Evolutionary conservation across 64 coral and sea anemone genomes (phyloP).

Genomic region (Pocillopora verrucosa): DNA sequence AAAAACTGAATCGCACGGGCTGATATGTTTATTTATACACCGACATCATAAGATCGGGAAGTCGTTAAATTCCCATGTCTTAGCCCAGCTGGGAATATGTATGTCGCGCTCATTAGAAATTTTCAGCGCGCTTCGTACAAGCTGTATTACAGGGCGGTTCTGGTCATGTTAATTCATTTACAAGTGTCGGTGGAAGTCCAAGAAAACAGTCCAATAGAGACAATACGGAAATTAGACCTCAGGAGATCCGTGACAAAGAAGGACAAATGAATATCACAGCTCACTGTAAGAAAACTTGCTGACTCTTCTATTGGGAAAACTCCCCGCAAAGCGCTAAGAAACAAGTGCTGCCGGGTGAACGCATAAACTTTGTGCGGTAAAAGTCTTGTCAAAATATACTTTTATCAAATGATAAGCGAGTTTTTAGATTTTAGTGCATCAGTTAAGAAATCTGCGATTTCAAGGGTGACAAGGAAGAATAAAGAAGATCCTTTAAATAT

Average conservation of each 20-base stretch:
- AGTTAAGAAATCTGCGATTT: no score
- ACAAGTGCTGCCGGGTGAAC: neutral
- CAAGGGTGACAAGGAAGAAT: no score
- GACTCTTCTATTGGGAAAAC: neutral
- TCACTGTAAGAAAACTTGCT: neutral
- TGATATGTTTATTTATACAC: neutral
- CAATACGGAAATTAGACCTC: neutral
- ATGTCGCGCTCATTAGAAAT: neutral
- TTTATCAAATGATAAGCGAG: neutral
- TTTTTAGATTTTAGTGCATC: no score
- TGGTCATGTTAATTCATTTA: constrained; percentile 13
- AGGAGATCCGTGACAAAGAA: neutral
- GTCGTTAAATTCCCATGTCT: neutral
- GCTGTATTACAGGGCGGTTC: neutral
- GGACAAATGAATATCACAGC: neutral
- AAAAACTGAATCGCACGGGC: neutral
- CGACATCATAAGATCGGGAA: neutral
- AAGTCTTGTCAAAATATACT: neutral
- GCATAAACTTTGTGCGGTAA: neutral
- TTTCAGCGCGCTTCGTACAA: neutral
- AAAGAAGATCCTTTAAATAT: no score
- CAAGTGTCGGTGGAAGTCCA: neutral
- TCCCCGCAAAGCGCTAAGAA: neutral
- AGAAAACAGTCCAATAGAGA: neutral
- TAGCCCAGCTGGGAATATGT: neutral